Base-by-base conservation (phyloP, 1,140 invertebrate species). In the Drosophila navojoa region DNA sequence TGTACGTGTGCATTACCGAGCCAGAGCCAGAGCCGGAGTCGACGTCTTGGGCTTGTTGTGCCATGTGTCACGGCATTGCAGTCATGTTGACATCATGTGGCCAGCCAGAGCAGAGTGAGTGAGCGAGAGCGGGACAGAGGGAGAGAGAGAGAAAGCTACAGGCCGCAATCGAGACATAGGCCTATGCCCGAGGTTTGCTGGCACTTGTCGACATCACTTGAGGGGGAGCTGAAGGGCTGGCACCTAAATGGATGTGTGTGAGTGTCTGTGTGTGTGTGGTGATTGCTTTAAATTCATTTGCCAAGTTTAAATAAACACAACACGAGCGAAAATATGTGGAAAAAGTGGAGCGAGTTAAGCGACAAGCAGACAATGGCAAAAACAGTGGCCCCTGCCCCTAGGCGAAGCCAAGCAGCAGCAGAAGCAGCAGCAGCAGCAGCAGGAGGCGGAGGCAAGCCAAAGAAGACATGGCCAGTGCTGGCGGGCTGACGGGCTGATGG, bases 211-310 rank as follows among this genome's bases (percentile, higher is more conserved):
- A 63, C 68, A 60, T 66, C 68, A 45, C 50, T 53, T 55, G 62
- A 57, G 49, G 66, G 54, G 58, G 50, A 7, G 15, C 16, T 38
- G 10, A 10, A 67, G 22, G 27, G 13, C 27, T 38, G 15, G 35
- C 5, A 60, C 4, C 13, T 19, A 11, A 58, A 11, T 29, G 27
- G 22, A 38, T 19, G 11, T 11, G 35, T 4, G 2, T 7, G 15
- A n/a, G 35, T 16, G 47, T 40, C 22, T 40, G 55, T 58, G 40
- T 72, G 76, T 73, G 60, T 81, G 84, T 78, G 84, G 52, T 89
- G 84, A 89, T 89, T 89, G 84, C 80, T 89, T 89, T 89, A 89
- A 89, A 89, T 89, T 89, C 84, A 89, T 89, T 89, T 89, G 85
- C 73, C 84, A 89, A 89, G 84, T 89, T 89, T 89, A 89, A 89